Evolutionary conservation across 2,113 vertebrate species (phyloP), one percentile per base, ranked within the genome.

Genomic region (Poecilia latipinna): DNA sequence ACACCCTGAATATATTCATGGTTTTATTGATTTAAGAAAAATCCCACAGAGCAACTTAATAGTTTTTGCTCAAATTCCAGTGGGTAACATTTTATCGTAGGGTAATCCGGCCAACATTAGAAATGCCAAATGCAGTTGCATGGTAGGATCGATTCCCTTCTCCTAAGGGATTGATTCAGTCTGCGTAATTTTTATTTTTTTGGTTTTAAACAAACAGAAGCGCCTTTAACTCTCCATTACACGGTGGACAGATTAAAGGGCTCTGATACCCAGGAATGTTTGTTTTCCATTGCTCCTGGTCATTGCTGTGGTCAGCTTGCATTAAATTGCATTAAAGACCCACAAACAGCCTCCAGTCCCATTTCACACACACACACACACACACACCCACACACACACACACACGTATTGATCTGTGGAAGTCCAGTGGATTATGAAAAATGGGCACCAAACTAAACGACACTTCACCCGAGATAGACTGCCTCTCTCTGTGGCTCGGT

Each of bases 361-460:
- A 51, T 61, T 26, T 29, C 66, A 11, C 54, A 65, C 60, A 29
- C 29, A 29, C 29, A 29, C 29, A 29, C 29, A 29, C 29, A 3
- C 29, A 29, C 29, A 29, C 29, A 1, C 29, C 0, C 29, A 3
- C 29, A 29, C 29, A 29, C 29, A 65, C 60, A 69, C 60, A 28
- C 69, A 37, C 54, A 68, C 39, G 29, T 89, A 93, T 90, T 71
- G 90, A 90, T 90, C 81, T 72, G 65, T 72, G 72, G 63, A 75
- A 84, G 65, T 82, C 71, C 69, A 87, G 65, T 74, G 85, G 85
- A 89, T 89, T 88, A 88, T 92, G 90, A 91, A 80, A 82, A 87
- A 92, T 86, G 79, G 72, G 61, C 24, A 61, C 65, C 72, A 72
- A 32, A 78, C 82, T 75, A 88, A 88, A 91, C 88, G 83, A 85